These are phyloP conservation scores for Drosophila oshimai DNA, from an alignment of 1,140 invertebrate genomes.

Conservation along the genomic window DNA sequence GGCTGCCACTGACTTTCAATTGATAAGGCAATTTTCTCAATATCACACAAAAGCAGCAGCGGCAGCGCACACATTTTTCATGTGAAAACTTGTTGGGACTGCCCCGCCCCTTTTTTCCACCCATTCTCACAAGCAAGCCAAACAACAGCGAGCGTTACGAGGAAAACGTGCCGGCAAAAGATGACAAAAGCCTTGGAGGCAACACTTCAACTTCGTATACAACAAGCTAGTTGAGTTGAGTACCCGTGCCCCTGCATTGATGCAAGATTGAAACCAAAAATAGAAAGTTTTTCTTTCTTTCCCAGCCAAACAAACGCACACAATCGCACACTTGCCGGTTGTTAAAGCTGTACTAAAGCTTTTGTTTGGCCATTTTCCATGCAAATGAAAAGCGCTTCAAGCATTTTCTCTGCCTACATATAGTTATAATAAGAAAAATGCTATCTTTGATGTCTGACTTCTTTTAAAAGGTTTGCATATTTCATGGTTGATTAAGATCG, in stretches of 20 bases:
- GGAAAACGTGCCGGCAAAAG: conserved; percentile 41
- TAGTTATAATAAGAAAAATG: conserved; percentile 33
- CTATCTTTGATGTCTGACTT: conserved; percentile 30
- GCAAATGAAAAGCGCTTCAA: conserved; percentile 61
- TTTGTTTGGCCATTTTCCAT: conserved; percentile 69
- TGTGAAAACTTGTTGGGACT: conserved; percentile 54
- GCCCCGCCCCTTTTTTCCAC: background rate
- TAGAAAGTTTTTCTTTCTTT: conserved; percentile 72
- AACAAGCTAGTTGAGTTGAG: background rate
- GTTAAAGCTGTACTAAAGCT: conserved; percentile 31
- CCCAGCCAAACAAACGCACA: conserved; percentile 38
- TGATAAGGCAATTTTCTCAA: conserved; percentile 68
- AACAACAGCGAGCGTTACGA: conserved; percentile 11
- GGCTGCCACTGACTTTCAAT: conserved; percentile 45
- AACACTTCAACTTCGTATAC: conserved; percentile 2
- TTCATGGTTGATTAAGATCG: background rate
- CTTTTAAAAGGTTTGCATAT: conserved; percentile 1
- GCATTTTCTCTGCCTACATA: conserved; percentile 43
- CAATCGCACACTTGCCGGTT: conserved; percentile 22
- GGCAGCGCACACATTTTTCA: conserved; percentile 46
- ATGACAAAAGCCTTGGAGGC: conserved; percentile 39
- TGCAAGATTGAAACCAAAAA: conserved; percentile 33
- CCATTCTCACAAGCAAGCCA: background rate
- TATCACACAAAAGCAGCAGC: conserved; percentile 14
- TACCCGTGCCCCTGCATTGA: conserved; percentile 22